A percentile compares a stretch with the other conserved stretches of the same genome.
phyloP scores from a whole-genome alignment of 2,888 invertebrate species.

The Chaetoderma sp. region DNA sequence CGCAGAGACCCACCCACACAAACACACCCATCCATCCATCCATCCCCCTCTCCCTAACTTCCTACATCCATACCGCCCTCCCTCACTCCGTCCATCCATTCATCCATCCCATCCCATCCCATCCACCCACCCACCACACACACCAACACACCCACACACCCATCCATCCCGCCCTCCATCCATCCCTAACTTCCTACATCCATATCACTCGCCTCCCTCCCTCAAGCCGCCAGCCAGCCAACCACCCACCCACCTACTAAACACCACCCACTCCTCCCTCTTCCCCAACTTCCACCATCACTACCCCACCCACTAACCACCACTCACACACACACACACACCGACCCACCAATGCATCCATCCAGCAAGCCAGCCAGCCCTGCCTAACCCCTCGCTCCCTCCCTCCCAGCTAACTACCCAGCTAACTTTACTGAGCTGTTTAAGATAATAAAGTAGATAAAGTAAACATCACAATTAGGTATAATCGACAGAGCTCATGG shows the following conservation, averaged over 20 bases:
- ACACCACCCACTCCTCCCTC: conserved; percentile 7
- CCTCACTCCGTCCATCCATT: background rate
- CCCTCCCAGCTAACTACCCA: background rate
- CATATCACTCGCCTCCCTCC: background rate
- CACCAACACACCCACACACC: too few species aligned
- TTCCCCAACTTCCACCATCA: background rate
- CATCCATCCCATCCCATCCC: too few species aligned
- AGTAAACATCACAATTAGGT: too few species aligned
- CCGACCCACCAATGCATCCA: too few species aligned
- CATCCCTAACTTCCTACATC: too few species aligned
- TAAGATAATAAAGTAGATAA: background rate
- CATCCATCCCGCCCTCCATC: background rate
- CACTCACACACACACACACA: too few species aligned
- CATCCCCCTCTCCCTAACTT: too few species aligned
- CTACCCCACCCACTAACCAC: background rate
- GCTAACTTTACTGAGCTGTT: background rate
- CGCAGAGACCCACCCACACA: conserved; percentile 6
- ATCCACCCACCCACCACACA: too few species aligned
- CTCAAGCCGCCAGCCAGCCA: background rate
- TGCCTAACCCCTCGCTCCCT: background rate
- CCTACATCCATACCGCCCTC: background rate
- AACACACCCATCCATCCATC: too few species aligned
- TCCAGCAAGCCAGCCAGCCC: too few species aligned
- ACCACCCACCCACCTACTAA: background rate
- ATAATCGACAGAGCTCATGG: too few species aligned